phyloP scores from a whole-genome alignment of 2,113 vertebrate species.

The Machaerirhynchus nigripectus region DNA sequence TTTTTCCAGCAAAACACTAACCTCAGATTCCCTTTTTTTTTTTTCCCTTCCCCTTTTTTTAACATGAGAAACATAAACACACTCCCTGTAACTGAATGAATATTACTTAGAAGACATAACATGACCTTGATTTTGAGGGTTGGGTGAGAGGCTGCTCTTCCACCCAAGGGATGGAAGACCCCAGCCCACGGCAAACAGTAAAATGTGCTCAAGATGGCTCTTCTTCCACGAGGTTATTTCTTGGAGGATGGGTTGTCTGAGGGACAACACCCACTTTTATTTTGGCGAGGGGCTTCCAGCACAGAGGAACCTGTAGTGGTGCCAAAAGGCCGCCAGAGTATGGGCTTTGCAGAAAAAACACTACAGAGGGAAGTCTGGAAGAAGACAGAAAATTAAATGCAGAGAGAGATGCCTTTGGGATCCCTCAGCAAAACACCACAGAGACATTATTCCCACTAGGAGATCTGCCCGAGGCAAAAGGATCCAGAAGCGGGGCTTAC shows the following conservation, averaged over 20 bases:
- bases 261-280: neutral
- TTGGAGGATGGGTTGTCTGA: neutral
- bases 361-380: neutral
- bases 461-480: neutral
- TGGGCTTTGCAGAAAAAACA: conserved; percentile 20
- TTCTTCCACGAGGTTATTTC: neutral
- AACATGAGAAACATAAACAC: conserved; percentile 56
- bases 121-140: neutral
- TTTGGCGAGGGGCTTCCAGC: neutral
- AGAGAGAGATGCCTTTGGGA: neutral
- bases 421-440: neutral
- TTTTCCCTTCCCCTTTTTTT: neutral
- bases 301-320: neutral
- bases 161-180: neutral
- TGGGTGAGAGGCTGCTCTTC: neutral
- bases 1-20: conserved; percentile 67
- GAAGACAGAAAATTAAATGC: neutral
- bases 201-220: neutral
- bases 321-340: conserved; percentile 20
- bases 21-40: conserved; percentile 61
- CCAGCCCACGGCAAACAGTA: neutral
- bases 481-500: neutral
- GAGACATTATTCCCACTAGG: neutral
- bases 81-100: neutral
- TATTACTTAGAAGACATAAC: conserved; percentile 41